phyloP scores from a whole-genome alignment of 2,797 vertebrate species.

The Enteromius afrohamiltoni region DNA sequence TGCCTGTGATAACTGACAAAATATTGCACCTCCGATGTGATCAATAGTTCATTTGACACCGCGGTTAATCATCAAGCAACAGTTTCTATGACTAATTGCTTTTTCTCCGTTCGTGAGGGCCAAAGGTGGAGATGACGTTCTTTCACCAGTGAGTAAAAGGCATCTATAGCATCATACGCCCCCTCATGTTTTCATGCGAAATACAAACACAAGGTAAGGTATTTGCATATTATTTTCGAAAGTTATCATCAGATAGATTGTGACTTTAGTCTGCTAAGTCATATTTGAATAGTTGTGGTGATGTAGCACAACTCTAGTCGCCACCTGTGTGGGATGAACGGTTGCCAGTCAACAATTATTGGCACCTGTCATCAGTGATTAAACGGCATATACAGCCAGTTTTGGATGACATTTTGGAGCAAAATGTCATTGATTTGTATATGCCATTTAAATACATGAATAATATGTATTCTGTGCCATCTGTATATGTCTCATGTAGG shows the following conservation, averaged over 20 bases:
- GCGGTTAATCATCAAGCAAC: background rate
- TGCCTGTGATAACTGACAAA: background rate
- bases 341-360: conserved; percentile 13
- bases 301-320: background rate
- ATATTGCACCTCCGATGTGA: background rate
- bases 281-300: background rate
- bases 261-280: background rate
- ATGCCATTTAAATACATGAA: background rate
- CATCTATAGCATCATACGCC: background rate
- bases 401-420: too few relatives aligned
- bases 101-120: background rate
- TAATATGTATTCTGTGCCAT: background rate
- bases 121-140: background rate
- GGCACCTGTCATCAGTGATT: background rate
- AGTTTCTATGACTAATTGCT: background rate
- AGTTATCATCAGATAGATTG: background rate
- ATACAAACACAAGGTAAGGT: background rate
- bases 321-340: background rate
- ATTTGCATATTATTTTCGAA: background rate
- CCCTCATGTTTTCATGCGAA: background rate
- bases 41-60: conserved; percentile 6
- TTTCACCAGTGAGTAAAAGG: background rate
- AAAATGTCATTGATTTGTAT: background rate
- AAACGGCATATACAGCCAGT: background rate
- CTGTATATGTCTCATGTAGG: background rate